phyloP scores from a whole-genome alignment of 2,113 vertebrate genomes.

The Chlamydotis undulata region DNA sequence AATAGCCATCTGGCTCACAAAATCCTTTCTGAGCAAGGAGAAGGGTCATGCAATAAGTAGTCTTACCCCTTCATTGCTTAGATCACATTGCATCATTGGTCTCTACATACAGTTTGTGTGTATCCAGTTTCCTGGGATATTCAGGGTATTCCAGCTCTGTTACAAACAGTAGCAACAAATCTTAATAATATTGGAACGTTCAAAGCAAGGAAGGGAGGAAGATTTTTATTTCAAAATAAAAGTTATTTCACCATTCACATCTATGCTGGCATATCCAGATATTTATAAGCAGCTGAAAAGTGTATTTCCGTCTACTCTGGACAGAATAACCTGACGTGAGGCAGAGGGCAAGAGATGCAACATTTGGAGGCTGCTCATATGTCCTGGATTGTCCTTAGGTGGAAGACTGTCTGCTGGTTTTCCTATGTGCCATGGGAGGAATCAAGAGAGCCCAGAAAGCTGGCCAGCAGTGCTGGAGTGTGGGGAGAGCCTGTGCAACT shows the following conservation, averaged over 20 bases:
- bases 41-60: background rate
- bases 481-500: background rate
- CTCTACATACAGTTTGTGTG: background rate
- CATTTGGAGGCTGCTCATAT: background rate
- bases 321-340: background rate
- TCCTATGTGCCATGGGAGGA: no score
- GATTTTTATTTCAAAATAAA: background rate
- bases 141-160: background rate
- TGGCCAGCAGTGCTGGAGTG: background rate
- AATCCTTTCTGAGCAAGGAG: background rate
- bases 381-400: background rate
- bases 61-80: background rate
- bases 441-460: background rate
- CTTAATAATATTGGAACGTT: no score
- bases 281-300: background rate
- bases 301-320: background rate
- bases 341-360: background rate
- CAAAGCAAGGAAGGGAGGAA: background rate
- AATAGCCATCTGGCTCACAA: background rate
- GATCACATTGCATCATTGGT: background rate
- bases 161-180: background rate
- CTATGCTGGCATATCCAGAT: no score
- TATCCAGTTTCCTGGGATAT: background rate
- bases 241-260: background rate
- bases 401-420: background rate